Base-by-base conservation (phyloP, 2,888 invertebrate species). In the Cheilosia vernalis region DNA sequence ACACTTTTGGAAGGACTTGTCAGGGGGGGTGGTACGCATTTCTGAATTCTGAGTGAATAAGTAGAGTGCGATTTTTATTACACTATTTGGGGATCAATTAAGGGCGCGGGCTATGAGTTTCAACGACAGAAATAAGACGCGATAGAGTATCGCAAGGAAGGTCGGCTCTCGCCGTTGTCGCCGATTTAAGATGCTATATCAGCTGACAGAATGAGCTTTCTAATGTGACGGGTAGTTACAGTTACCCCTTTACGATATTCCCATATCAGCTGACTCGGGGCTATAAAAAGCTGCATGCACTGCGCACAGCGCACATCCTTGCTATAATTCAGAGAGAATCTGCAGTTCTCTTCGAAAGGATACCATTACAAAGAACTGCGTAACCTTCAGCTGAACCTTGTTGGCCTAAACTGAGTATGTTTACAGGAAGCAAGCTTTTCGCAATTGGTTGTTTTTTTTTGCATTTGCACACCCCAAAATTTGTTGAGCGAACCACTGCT, bases 351-450 rank as follows among this genome's bases (percentile, higher is more conserved):
- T 56, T 6, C 15, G 1, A 44, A 63, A 37, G 33, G 44, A 33
- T 60, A 44, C 60, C 60, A 60, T 33, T 60, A 44, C 60, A 66
- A 60, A 2, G 15, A 51, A 64, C 17, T 24, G 56, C 58, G 74
- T 85, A 81, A 81, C 80, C 81, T 81, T 85, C 76, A 85, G 70
- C 69, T 81, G 76, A 77, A 81, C 85, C 72, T 72, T 84, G 61
- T 80, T 84, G 58, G 63, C 64, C 70, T 60, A 74, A 63, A 30
- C 53, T 49, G 64, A 53, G 69, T 55, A 37, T 74, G 84, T 69
- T 79, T 70, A 85, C 79, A 74, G 49, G 60, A 78, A 27, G 47
- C 30, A 51, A 72, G 72, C 58, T 55, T 80, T 80, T 66, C 40
- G 53, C 70, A 55, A 51, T 33, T 19, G 42, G 17, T 44, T 44